A percentile compares a stretch with the other conserved stretches of the same genome.
These are phyloP conservation scores for Pelodiscus sinensis DNA, from an alignment of 2,113 vertebrate genomes.

Conservation along the genomic window DNA sequence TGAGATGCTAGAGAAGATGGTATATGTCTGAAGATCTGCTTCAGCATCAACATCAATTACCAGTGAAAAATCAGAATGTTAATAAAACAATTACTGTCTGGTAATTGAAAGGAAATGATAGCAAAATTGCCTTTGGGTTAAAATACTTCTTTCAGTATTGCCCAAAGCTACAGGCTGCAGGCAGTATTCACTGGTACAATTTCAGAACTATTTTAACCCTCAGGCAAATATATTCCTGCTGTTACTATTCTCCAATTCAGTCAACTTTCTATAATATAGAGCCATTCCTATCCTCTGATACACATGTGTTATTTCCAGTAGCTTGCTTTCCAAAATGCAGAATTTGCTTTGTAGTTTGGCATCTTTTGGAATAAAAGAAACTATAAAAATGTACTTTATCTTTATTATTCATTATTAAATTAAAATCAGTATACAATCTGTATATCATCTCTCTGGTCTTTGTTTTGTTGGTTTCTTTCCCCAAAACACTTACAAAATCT, in stretches of 20 bases:
- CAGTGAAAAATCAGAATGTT: not conserved
- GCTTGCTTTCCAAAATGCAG: not conserved
- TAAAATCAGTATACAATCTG: not conserved
- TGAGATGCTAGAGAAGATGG: not conserved
- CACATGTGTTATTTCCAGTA: not conserved
- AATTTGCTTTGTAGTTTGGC: not conserved
- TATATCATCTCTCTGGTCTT: not conserved
- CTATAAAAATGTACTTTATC: not conserved
- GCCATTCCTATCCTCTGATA: conserved; percentile 3
- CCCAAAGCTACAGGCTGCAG: not conserved
- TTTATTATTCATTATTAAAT: not conserved
- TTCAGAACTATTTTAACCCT: conserved; percentile 32
- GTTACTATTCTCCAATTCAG: conserved; percentile 16
- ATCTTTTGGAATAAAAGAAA: not conserved
- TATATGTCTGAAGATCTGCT: conserved; percentile 1
- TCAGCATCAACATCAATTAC: not conserved
- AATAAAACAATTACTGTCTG: conserved; percentile 49
- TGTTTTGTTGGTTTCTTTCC: not conserved
- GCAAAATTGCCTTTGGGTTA: not conserved
- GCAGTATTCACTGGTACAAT: not conserved
- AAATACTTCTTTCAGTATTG: not conserved
- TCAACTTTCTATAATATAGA: not conserved
- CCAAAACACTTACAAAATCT: not conserved
- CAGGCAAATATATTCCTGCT: not conserved
- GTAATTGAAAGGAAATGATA: conserved; percentile 24